Evolutionary conservation across 2,888 invertebrate species (phyloP), one percentile per base, ranked within the genome.

Genomic region (Eupithecia pulchellata): DNA sequence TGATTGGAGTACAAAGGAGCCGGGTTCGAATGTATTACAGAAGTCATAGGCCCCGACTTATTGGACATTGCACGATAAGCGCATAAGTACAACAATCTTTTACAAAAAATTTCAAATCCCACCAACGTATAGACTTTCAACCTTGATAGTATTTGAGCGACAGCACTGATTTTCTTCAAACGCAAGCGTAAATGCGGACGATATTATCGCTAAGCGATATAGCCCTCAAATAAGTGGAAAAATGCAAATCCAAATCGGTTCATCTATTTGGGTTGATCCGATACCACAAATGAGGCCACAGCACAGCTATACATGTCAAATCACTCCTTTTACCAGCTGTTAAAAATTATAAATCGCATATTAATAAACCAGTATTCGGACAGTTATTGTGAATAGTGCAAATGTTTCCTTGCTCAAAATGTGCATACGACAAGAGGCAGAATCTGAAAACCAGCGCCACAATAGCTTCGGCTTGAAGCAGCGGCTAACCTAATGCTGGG

Each of bases 1-100:
- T 88, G 87, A 91, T 90, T 88, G 87, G 81, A 68, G 76, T 68
- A 91, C 91, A 91, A 91, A 87, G 79, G 82, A 57, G 52, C 69
- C 36, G 55, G 61, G 66, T 71, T 66, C 42, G 68, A 67, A 55
- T 69, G 30, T 63, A 60, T 71, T 67, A 69, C 62, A 72, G 69
- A 69, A 73, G 72, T 72, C 72, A 71, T 64, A 69, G 73, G 61
- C 73, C 73, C 67, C 69, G 30, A 27, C 30, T 61, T 39, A 64
- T 67, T 60, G 63, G 34, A 14, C 58, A 27, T 52, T 71, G 71
- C 67, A 67, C n/a, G 27, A 2, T 14, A 30, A 30, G n/a, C 29
- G 20, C 11, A 52, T 13, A 25, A 25, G 25, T 52, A 47, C 20
- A 47, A 4, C 32, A 32, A 47, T 0, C n/a, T n/a, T n/a, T 42